Evolutionary conservation across 2,797 vertebrate genomes (phyloP), one percentile per base, ranked within the genome.

Genomic region (Crenuchus spilurus): DNA sequence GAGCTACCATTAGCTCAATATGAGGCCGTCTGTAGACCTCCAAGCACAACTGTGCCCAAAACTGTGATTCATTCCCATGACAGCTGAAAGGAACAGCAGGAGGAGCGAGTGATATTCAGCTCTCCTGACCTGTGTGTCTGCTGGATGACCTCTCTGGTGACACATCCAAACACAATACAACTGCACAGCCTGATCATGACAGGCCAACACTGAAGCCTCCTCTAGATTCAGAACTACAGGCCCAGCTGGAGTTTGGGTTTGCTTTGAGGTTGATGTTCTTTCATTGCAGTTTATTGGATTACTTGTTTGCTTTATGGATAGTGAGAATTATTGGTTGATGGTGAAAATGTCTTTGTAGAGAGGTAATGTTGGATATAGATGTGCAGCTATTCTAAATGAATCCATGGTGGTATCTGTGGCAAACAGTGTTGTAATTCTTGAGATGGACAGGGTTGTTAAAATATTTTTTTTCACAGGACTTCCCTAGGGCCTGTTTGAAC

Each of bases 81-180:
- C 88, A 87, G 80, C 57, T 76, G 46, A 83, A 79, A 78, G 80
- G 85, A 83, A 83, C 75, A 70, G 74, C 72, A 70, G 75, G 75
- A 70, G 68, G 48, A 70, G 51, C 18, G 33, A 79, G 70, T 77
- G 74, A 81, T 67, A 75, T 87, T 88, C 88, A 92, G 90, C 87
- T 91, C 88, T 89, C 87, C 88, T 94, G 92, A 94, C 90, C 90
- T 91, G 82, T 84, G 88, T 83, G 89, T 76, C 84, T 86, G 87
- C 84, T 83, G 84, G 83, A 57, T 85, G 84, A 87, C 62, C 81
- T 84, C 52, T 76, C 84, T 87, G 80, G 80, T 84, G 91, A 89
- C 84, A 86, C 81, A 83, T 87, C 63, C 75, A 78, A 82, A 87
- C 87, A 86, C 82, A 86, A 18, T 66, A n/a, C 37, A 28, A 65